These are phyloP conservation scores for Lanius ludovicianus DNA, from an alignment of 2,113 vertebrate species.

Conservation along the genomic window DNA sequence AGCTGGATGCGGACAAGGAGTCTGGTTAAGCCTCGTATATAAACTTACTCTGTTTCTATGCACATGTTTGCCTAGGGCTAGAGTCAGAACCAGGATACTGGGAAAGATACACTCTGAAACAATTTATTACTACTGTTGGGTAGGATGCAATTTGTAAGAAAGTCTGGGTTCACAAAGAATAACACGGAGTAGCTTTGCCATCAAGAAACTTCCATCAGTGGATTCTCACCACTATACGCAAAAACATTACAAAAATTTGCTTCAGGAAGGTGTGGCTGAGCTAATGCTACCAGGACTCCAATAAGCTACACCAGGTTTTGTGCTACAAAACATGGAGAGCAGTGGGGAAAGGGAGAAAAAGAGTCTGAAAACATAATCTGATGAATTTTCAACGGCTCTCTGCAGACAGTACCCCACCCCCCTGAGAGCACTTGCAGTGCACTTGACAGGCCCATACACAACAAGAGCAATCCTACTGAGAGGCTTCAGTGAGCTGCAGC, in stretches of 20 bases:
- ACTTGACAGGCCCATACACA: neutral
- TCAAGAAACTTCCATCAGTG: neutral
- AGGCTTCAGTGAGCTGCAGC: neutral
- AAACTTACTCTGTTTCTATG: neutral
- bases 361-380: neutral
- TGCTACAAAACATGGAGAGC: neutral
- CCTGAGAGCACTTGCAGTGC: neutral
- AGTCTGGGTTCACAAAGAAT: neutral
- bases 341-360: neutral
- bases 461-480: neutral
- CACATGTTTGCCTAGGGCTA: neutral
- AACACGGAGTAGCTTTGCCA: neutral
- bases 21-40: neutral
- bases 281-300: neutral
- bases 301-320: neutral
- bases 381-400: neutral
- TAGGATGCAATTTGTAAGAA: neutral
- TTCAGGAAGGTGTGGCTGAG: neutral
- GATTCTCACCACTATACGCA: neutral
- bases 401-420: neutral
- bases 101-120: neutral
- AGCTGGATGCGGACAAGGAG: neutral
- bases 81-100: neutral
- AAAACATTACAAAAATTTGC: neutral
- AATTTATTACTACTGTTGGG: neutral